A percentile compares a stretch with the other conserved stretches of the same genome.
phyloP scores from a whole-genome alignment of 2,888 invertebrate genomes.

The Lepeophtheirus nordmannii region DNA sequence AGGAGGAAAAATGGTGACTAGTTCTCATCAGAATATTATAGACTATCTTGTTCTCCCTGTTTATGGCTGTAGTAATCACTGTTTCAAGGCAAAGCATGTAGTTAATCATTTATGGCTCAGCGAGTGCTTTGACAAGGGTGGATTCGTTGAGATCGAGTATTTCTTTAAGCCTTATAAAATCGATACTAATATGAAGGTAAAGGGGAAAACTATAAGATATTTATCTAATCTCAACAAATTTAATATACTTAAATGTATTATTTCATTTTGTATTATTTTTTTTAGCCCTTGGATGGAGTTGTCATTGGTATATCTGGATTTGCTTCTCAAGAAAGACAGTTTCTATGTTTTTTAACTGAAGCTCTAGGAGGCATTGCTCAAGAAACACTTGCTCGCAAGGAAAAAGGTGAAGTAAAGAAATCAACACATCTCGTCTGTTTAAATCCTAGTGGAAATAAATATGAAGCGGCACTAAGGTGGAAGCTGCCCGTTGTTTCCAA shows the following conservation, averaged over 20 bases:
- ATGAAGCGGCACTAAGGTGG: constrained; percentile 69
- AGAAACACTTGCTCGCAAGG: constrained; percentile 49
- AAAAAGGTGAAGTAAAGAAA: constrained; percentile 41
- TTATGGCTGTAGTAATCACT: constrained; percentile 37
- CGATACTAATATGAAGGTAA: no score
- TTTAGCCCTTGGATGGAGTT: not conserved
- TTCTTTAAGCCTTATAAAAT: constrained; percentile 32
- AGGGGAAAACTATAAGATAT: no score
- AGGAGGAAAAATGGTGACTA: constrained; percentile 40
- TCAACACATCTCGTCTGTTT: constrained; percentile 69
- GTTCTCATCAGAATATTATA: constrained; percentile 40
- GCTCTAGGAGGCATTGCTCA: constrained; percentile 31
- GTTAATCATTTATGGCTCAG: constrained; percentile 44
- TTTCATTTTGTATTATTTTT: no score
- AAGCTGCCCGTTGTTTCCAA: constrained; percentile 59
- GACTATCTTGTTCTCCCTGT: constrained; percentile 49
- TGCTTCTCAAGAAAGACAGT: not conserved
- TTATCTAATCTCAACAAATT: no score
- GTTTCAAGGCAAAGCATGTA: constrained; percentile 41
- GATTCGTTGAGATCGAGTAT: constrained; percentile 47
- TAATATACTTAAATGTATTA: no score
- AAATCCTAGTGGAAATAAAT: constrained; percentile 54
- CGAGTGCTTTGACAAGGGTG: constrained; percentile 34
- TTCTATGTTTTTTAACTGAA: not conserved
- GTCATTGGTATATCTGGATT: constrained; percentile 7